Conservation (phyloP, 2,888 invertebrate genomes). For the Sinohyriopsis cumingii region DNA sequence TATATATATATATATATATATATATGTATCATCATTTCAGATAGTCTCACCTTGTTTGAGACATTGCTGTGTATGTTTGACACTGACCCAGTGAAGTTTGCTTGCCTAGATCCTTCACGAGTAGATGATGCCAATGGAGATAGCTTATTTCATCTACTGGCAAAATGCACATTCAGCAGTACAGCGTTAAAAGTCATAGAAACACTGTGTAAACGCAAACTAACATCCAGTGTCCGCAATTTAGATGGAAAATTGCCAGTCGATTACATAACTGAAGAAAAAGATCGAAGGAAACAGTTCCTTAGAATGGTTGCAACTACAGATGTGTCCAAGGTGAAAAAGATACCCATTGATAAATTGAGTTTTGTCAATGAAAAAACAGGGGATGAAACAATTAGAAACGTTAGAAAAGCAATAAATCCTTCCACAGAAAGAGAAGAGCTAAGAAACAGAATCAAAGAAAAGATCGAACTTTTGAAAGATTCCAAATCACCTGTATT, state of each 20-base stretch:
- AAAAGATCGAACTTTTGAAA: conserved; percentile 33
- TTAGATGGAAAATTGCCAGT: conserved; percentile 48
- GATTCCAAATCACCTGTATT: conserved; percentile 28
- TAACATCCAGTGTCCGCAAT: conserved; percentile 43
- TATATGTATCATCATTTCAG: conserved; percentile 1
- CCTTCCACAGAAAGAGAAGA: conserved; percentile 23
- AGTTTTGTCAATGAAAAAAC: conserved; percentile 5
- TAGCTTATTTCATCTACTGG: conserved; percentile 43
- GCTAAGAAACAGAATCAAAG: conserved; percentile 30
- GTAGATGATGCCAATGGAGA: conserved; percentile 37
- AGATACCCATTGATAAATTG: neutral
- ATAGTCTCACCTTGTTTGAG: conserved; percentile 37
- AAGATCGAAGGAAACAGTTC: conserved; percentile 47
- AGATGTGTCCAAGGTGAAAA: neutral
- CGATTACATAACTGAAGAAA: conserved; percentile 46
- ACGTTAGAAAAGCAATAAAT: conserved; percentile 8
- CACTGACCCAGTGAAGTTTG: conserved; percentile 30
- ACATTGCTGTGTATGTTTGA: conserved; percentile 41
- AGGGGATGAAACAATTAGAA: conserved; percentile 1
- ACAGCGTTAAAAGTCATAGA: conserved; percentile 40
- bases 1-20: no score
- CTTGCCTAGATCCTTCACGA: conserved; percentile 39
- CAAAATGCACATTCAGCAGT: conserved; percentile 35
- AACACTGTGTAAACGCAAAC: conserved; percentile 41
- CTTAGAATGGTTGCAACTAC: conserved; percentile 20